Conservation (phyloP, 1,140 invertebrate species). For the Cydia pomonella region DNA sequence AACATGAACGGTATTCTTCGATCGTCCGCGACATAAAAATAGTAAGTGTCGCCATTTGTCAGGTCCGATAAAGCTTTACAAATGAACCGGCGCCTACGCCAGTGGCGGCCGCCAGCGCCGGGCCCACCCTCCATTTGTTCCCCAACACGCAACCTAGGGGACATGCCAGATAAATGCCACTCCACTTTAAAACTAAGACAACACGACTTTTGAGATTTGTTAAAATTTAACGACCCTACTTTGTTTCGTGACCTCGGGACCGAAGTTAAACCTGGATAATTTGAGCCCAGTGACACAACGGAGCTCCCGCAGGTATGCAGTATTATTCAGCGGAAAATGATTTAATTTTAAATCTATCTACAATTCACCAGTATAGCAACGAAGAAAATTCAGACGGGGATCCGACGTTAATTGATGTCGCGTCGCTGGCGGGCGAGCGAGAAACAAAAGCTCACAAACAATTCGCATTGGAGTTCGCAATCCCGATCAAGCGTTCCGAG, state of each 20-base stretch:
- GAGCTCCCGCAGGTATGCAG: conserved; percentile 30
- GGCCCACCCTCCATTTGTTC: conserved; percentile 62
- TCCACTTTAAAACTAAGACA: conserved; percentile 45
- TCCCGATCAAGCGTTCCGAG: conserved; percentile 76
- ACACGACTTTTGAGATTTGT: conserved; percentile 48
- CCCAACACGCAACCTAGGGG: conserved; percentile 60
- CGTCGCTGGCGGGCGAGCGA: conserved; percentile 69
- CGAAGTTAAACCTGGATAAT: conserved; percentile 14
- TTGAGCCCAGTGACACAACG: conserved; percentile 5
- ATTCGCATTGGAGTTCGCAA: conserved; percentile 79
- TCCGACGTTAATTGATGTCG: conserved; percentile 79
- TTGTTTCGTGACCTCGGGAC: conserved; percentile 22
- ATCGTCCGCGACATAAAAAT: conserved; percentile 66
- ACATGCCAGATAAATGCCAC: conserved; percentile 59
- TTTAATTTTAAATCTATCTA: conserved; percentile 63
- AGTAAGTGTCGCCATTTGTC: conserved; percentile 68
- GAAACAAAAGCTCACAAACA: conserved; percentile 80
- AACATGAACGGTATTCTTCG: conserved; percentile 48
- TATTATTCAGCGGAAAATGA: conserved; percentile 51
- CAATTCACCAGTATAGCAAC: conserved; percentile 59
- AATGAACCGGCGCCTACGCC: conserved; percentile 65
- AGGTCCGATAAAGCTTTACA: conserved; percentile 70
- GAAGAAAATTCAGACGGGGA: conserved; percentile 72
- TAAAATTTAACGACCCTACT: conserved; percentile 34
- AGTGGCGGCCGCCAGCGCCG: conserved; percentile 46